Percentiles rank a stretch among this genome's conserved stretches.
phyloP scores from a whole-genome alignment of 2,113 vertebrate genomes.

The Triplophysa dalaica region DNA sequence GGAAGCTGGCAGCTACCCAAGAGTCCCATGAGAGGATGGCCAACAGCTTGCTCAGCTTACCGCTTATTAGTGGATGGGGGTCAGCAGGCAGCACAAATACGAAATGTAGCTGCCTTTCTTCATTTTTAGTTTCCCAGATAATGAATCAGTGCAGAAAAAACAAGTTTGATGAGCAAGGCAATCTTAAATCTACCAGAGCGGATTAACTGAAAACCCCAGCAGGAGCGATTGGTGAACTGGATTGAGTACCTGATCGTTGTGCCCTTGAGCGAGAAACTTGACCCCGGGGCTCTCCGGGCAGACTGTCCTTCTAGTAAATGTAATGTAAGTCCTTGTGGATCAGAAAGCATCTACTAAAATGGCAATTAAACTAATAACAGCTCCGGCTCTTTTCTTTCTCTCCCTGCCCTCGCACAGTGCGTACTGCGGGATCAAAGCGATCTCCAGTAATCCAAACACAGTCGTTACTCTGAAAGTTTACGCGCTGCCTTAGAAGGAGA shows the following conservation, averaged over 20 bases:
- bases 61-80: constrained; percentile 75
- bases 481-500: constrained; percentile 54
- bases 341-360: neutral
- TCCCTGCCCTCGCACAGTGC: constrained; percentile 32
- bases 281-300: neutral
- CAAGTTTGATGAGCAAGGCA: constrained; percentile 71
- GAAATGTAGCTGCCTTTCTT: constrained; percentile 60
- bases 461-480: constrained; percentile 48
- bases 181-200: constrained; percentile 73
- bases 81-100: constrained; percentile 51
- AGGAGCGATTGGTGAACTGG: constrained; percentile 26
- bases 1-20: constrained; percentile 82
- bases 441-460: constrained; percentile 57
- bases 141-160: constrained; percentile 62
- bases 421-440: constrained; percentile 45
- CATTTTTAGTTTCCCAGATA: constrained; percentile 62
- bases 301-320: constrained; percentile 1
- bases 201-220: constrained; percentile 55
- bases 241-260: constrained; percentile 18
- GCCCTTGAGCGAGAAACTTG: constrained; percentile 26
- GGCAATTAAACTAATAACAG: neutral
- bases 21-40: constrained; percentile 83
- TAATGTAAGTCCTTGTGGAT: neutral
- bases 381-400: constrained; percentile 20
- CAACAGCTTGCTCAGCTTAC: constrained; percentile 89